Conservation (phyloP, 2,113 vertebrate species). For the Toxotes chatareus region DNA sequence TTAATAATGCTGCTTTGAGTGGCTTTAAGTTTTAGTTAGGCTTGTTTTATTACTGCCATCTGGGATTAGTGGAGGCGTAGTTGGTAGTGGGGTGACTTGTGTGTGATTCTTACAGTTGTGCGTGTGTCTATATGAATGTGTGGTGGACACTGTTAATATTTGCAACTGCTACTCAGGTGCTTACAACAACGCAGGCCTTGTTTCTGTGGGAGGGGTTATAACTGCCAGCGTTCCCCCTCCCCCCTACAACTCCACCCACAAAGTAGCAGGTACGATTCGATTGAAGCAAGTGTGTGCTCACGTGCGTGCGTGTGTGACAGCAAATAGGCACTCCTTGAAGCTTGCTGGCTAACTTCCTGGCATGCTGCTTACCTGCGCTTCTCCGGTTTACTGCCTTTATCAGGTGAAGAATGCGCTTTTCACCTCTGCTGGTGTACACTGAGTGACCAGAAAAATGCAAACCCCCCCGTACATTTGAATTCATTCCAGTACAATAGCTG, state of each 20-base stretch:
- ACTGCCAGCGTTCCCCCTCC: slow-evolving; percentile 90
- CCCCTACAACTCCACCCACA: slow-evolving; percentile 89
- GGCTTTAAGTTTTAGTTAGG: not conserved
- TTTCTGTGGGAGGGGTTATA: slow-evolving; percentile 93
- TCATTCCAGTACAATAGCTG: not conserved
- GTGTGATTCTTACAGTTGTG: slow-evolving; percentile 21
- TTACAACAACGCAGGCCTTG: slow-evolving; percentile 95
- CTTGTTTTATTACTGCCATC: slow-evolving; percentile 15
- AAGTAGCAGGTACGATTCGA: slow-evolving; percentile 88
- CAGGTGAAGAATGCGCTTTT: slow-evolving; percentile 52
- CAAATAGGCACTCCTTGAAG: slow-evolving; percentile 42
- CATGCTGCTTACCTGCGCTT: slow-evolving; percentile 76
- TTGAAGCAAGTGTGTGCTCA: slow-evolving; percentile 21
- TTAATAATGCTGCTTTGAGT: slow-evolving; percentile 10
- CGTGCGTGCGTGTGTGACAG: slow-evolving; percentile 26
- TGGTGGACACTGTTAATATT: slow-evolving; percentile 68
- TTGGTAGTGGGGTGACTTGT: not conserved
- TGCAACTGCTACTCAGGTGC: slow-evolving; percentile 90
- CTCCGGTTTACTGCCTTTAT: slow-evolving; percentile 38
- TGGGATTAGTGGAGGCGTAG: slow-evolving; percentile 32
- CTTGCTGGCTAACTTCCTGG: slow-evolving; percentile 74
- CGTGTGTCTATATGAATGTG: slow-evolving; percentile 25
- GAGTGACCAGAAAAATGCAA: slow-evolving; percentile 76
- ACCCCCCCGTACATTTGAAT: not conserved
- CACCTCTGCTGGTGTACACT: slow-evolving; percentile 36